phyloP scores from a whole-genome alignment of 2,797 vertebrate species.

The Phaenicophaeus curvirostris region DNA sequence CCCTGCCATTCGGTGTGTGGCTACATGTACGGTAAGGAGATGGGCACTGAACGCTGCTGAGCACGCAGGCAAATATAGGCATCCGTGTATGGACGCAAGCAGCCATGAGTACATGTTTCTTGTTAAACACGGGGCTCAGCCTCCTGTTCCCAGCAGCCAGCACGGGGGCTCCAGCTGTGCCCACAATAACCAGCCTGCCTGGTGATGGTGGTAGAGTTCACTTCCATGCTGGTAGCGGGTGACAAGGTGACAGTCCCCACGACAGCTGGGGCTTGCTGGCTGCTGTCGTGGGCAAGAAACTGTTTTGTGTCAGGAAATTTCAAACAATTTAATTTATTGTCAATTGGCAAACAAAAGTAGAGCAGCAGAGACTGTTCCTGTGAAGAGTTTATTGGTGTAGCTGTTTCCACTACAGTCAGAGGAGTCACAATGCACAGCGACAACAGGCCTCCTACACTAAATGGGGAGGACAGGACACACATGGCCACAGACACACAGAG shows the following conservation, averaged over 20 bases:
- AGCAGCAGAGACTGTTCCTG: neutral
- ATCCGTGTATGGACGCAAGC: accelerated
- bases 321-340: neutral
- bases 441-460: conserved; percentile 64
- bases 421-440: conserved; percentile 64
- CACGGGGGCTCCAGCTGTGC: neutral
- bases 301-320: neutral
- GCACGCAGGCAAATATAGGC: accelerated
- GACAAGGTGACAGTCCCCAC: neutral
- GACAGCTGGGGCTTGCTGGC: neutral
- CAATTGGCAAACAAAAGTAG: neutral
- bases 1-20: accelerated
- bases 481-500: conserved; percentile 54
- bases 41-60: neutral
- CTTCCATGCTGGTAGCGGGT: neutral
- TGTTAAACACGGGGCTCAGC: neutral
- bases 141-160: neutral
- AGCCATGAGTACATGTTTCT: neutral
- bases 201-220: neutral
- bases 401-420: conserved; percentile 69
- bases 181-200: neutral
- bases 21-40: neutral
- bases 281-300: neutral
- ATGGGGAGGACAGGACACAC: conserved; percentile 58
- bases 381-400: conserved; percentile 71